Conservation (phyloP, 2,113 vertebrate species). For the Alouatta palliata region DNA sequence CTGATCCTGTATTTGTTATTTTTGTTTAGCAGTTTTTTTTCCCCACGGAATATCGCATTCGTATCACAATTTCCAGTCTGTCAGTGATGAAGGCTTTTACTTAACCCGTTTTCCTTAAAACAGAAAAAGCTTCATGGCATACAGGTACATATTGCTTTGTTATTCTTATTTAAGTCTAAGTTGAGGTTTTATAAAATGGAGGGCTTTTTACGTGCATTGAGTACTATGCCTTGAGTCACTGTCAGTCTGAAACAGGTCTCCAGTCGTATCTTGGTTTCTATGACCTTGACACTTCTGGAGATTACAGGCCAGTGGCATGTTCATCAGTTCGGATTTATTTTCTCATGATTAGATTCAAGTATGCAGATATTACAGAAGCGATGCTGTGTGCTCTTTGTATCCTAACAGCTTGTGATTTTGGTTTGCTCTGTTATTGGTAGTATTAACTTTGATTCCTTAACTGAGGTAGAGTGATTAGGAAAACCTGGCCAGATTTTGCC, state of each 20-base stretch:
- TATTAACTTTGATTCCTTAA: background rate
- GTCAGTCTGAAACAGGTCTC: background rate
- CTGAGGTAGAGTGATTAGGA: background rate
- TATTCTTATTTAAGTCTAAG: background rate
- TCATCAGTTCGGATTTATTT: background rate
- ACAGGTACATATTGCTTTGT: background rate
- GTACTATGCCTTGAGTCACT: background rate
- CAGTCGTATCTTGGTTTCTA: background rate
- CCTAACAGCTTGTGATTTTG: background rate
- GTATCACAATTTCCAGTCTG: slow-evolving; percentile 17
- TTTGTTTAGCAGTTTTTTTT: slow-evolving; percentile 33
- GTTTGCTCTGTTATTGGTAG: background rate
- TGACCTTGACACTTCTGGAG: background rate
- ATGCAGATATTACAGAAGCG: background rate
- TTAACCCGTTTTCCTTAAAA: background rate
- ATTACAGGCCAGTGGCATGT: background rate
- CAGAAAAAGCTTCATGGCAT: background rate
- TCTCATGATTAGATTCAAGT: background rate
- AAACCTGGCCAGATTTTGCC: background rate
- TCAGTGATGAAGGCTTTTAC: background rate
- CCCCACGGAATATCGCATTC: background rate
- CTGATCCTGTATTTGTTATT: slow-evolving; percentile 1
- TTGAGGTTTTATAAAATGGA: background rate
- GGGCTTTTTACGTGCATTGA: background rate
- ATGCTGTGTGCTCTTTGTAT: background rate